These are phyloP conservation scores for Sesia bembeciformis DNA, from an alignment of 2,888 invertebrate genomes.

Conservation along the genomic window DNA sequence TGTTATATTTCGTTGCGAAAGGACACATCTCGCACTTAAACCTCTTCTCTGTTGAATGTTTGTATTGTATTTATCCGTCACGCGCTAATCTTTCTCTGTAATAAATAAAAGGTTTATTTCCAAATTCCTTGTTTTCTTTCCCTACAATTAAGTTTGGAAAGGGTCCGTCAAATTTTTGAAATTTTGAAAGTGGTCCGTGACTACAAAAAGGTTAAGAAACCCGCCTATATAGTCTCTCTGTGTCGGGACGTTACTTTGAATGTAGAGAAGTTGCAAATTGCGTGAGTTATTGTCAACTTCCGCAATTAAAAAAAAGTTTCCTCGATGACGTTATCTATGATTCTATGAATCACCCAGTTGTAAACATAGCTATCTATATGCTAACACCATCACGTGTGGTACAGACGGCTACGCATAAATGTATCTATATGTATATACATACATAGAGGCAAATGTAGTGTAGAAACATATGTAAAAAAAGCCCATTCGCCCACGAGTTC, in stretches of 20 bases:
- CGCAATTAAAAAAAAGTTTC: neutral
- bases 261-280: neutral
- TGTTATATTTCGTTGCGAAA: slow-evolving; percentile 63
- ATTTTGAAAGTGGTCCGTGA: too few relatives aligned
- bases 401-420: neutral
- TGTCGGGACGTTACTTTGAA: neutral
- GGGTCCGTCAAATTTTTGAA: too few relatives aligned
- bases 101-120: too few relatives aligned
- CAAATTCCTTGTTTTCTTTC: too few relatives aligned
- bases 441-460: too few relatives aligned
- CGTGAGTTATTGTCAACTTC: neutral
- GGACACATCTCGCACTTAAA: slow-evolving; percentile 66
- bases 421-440: neutral
- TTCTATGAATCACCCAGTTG: neutral
- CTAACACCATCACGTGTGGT: slow-evolving; percentile 3
- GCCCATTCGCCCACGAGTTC: too few relatives aligned
- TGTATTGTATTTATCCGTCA: slow-evolving; percentile 26
- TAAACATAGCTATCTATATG: slow-evolving; percentile 1
- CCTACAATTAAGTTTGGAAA: too few relatives aligned
- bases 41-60: slow-evolving; percentile 57
- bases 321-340: neutral
- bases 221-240: too few relatives aligned
- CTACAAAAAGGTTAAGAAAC: neutral
- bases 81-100: too few relatives aligned
- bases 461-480: too few relatives aligned